phyloP scores from a whole-genome alignment of 1,140 invertebrate species.

The Trichonephila clavata region DNA sequence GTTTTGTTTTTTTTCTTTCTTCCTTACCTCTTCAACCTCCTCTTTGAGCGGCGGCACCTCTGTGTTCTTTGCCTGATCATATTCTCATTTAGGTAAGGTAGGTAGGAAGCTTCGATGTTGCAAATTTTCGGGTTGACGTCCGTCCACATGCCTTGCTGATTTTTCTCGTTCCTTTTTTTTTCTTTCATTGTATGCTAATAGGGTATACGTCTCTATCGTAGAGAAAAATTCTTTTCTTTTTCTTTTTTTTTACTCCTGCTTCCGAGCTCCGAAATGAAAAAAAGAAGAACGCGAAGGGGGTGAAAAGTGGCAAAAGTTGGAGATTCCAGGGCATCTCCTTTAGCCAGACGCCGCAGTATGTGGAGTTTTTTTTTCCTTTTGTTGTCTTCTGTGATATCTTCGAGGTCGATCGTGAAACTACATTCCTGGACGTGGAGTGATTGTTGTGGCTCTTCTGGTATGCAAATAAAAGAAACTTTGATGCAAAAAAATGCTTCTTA shows the following conservation, averaged over 20 bases:
- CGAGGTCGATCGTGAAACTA: not conserved
- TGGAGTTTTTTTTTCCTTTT: not conserved
- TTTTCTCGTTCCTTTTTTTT: not conserved
- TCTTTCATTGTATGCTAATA: constrained; percentile 47
- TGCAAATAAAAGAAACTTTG: constrained; percentile 38
- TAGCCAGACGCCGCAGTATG: constrained; percentile 20
- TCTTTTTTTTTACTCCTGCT: no score
- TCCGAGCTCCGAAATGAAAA: not conserved
- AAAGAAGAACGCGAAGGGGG: not conserved
- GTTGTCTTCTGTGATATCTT: not conserved
- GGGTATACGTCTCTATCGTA: not conserved
- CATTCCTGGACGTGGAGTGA: not conserved
- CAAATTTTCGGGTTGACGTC: constrained; percentile 28
- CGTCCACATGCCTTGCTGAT: not conserved
- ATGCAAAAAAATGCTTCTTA: not conserved
- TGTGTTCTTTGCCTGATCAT: constrained; percentile 3
- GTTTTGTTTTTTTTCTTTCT: not conserved
- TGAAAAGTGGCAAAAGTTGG: not conserved
- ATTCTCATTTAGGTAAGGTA: constrained; percentile 15
- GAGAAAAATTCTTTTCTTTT: no score
- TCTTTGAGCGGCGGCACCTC: not conserved
- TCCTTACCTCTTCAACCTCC: not conserved
- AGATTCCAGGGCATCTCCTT: not conserved
- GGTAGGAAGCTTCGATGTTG: not conserved
- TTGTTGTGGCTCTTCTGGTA: not conserved